Evolutionary conservation across 2,113 vertebrate genomes (phyloP), one percentile per base, ranked within the genome.

Genomic region (Dinomys branickii): DNA sequence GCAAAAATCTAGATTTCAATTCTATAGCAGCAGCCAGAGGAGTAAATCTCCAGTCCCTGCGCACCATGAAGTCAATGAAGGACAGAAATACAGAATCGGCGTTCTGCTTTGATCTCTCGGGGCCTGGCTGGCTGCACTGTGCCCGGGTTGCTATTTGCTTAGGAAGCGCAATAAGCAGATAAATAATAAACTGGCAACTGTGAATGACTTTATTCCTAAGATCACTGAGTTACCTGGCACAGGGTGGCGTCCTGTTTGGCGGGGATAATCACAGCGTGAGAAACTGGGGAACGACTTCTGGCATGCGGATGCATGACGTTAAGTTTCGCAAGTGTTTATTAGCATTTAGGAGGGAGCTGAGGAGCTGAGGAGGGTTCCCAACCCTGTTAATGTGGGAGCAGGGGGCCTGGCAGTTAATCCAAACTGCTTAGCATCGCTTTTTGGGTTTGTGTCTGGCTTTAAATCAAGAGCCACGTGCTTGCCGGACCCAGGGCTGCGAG

Each of bases 321-420:
- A 81, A 41, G 59, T 35, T 86, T 91, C 59, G 35, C 4, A 9
- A 61, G 75, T 14, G 54, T 0, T 0, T 3, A 1, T 35, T 11
- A 16, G 50, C 12, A 33, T 33, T n/a, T 5, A 24, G 11, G 33
- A 47, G 59, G 24, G 38, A 78, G 85, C 58, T 6, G 1, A 71
- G 69, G 19, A 22, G 0, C 4, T 6, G 1, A 35, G 65, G 13
- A 67, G 0, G 2, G 20, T 14, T 59, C 38, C 59, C 58, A n/a
- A 3, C 28, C 19, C 41, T 44, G 71, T 52, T 47, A 44, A 54
- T 2, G 1, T 11, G 56, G 54, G 33, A 11, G n/a, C 14, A 16
- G 58, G 75, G 33, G 5, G 54, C 67, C 77, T 41, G 0, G 28
- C 0, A 50, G 0, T 4, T 17, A 80, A 78, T 24, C 28, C 73